Evolutionary conservation across 2,888 invertebrate species (phyloP).

Genomic region (Lithophane socia): DNA sequence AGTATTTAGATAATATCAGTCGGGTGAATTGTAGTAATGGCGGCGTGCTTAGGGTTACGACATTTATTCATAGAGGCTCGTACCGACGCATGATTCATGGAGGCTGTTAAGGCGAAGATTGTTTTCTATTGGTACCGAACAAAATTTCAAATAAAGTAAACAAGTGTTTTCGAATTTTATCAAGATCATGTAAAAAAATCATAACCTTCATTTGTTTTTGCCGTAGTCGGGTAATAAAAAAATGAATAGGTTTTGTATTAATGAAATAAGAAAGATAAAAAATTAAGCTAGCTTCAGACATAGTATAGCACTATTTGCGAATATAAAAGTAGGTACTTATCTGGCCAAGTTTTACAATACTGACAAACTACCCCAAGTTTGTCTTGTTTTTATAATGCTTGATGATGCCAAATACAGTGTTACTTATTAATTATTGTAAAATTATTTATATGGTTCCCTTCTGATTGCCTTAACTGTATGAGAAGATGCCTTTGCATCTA

Average conservation of each 20-base stretch:
- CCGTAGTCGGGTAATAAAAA: neutral
- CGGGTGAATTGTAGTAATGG: conserved; percentile 65
- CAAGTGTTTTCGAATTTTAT: too few species aligned
- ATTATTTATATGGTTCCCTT: neutral
- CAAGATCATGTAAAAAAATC: neutral
- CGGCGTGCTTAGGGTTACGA: conserved; percentile 68
- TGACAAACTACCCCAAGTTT: neutral
- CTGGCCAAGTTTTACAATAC: neutral
- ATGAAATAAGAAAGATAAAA: neutral
- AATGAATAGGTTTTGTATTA: neutral
- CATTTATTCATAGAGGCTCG: conserved; percentile 69
- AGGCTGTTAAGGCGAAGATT: conserved; percentile 64
- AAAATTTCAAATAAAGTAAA: too few species aligned
- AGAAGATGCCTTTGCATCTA: neutral
- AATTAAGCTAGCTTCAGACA: too few species aligned
- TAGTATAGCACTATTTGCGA: neutral
- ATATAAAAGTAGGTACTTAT: neutral
- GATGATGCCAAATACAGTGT: neutral
- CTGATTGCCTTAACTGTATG: neutral
- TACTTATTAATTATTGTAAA: neutral
- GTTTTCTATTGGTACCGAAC: neutral
- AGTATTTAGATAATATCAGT: conserved; percentile 65
- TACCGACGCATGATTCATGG: conserved; percentile 70
- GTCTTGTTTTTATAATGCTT: neutral
- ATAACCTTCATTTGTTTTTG: neutral